Conservation (phyloP, 2,113 vertebrate genomes). For the Gallinago media region DNA sequence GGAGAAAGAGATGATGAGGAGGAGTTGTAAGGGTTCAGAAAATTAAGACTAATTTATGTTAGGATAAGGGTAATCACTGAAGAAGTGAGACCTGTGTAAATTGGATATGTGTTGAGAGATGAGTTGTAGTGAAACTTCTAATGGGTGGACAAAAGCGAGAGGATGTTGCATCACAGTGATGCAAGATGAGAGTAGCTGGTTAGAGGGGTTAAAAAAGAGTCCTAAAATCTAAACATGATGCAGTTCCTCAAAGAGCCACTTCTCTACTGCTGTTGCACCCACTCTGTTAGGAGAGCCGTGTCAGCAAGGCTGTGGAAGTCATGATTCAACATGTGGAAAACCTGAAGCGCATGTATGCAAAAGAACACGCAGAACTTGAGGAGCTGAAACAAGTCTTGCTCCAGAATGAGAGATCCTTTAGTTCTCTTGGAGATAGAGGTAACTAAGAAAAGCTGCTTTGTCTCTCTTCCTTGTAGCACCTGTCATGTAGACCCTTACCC, state of each 20-base stretch:
- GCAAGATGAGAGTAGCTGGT: neutral
- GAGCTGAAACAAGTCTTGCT: conserved; percentile 88
- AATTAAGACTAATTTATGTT: neutral
- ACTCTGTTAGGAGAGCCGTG: conserved; percentile 86
- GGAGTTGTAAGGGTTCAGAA: neutral
- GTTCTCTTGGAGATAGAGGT: conserved; percentile 75
- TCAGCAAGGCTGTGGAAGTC: conserved; percentile 93
- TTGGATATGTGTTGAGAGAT: too few relatives aligned
- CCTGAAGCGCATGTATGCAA: conserved; percentile 91
- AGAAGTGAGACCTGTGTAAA: neutral
- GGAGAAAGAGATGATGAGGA: neutral
- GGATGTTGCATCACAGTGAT: accelerated
- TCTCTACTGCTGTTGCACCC: neutral
- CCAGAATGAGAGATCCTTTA: conserved; percentile 87
- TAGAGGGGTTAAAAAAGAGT: neutral
- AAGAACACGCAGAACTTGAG: conserved; percentile 91
- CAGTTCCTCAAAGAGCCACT: neutral
- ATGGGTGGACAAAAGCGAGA: neutral
- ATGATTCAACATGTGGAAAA: conserved; percentile 99
- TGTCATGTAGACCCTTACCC: neutral
- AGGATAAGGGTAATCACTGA: neutral
- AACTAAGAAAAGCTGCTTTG: neutral
- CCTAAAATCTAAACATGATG: too few relatives aligned
- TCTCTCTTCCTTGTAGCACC: neutral
- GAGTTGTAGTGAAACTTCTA: neutral